Base-by-base conservation (phyloP, 2,113 vertebrate species). In the Ivindomyrus marchei region DNA sequence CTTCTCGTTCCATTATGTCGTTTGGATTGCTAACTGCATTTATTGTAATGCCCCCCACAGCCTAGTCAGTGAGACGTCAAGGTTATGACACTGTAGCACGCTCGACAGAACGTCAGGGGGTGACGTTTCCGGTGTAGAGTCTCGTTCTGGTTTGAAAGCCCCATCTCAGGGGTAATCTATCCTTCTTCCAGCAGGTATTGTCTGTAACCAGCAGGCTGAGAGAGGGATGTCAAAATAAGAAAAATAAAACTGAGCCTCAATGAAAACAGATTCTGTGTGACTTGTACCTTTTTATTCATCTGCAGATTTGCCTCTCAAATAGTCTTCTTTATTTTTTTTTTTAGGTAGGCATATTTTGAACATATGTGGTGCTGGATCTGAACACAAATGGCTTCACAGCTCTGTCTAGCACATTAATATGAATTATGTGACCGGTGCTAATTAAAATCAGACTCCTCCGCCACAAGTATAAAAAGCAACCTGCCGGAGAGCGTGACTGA, bases 301-400 rank as follows among this genome's bases (percentile, higher is more conserved):
- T 24, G 84, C 85, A 47, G 39, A 17, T 49, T n/a, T 36, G 27
- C 53, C 86, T 53, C 66, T 74, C 47, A 88, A 36, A 36, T 9
- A 49, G 90, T 62, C 39, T 53, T n/a, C 2, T 66, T 24, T 31
- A 31, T 31, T 31, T 53, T 85, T 47, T 42, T 2, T 19, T 88
- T 84, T 45, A 27, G 45, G 58, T 27, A 90, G 86, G 13, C 58
- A 52, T 56, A 45, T 88, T 83, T 52, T 77, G 7, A 87, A 77
- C 89, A 90, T 49, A 88, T 88, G 90, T 83, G 47, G 31, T 13
- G 47, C 85, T 74, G 46, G 85, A 46, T 87, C 87, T 88, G 45
- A 45, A 42, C 66, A 56, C 46, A 74, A 77, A 74, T 21, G 45
- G 31, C 45, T 45, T 62, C 46, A 36, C 83, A 90, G 56, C 85